Conservation (phyloP, 2,113 vertebrate genomes). For the Struthidea cinerea region DNA sequence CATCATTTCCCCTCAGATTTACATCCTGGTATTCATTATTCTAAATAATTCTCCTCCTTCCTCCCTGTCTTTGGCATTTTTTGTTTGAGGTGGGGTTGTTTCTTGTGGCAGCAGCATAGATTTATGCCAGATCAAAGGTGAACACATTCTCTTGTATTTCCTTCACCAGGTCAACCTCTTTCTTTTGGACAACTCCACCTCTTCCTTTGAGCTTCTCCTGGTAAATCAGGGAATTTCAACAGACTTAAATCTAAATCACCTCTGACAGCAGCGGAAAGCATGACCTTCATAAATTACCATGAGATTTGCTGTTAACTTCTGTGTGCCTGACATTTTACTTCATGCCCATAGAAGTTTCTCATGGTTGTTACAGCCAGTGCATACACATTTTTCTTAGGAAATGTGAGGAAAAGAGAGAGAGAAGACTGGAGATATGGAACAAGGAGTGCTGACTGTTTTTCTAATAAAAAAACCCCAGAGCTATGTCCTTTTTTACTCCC, state of each 20-base stretch:
- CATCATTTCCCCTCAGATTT: background rate
- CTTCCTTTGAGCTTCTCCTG: constrained; percentile 2
- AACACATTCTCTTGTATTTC: constrained; percentile 21
- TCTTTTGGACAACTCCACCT: constrained; percentile 16
- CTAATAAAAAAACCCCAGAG: background rate
- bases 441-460: background rate
- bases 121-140: background rate
- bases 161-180: constrained; percentile 8
- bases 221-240: background rate
- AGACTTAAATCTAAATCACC: background rate
- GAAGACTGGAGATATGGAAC: background rate
- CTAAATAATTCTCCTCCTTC: background rate
- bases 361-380: background rate
- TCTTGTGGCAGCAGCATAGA: constrained; percentile 9
- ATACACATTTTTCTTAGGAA: background rate
- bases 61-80: constrained; percentile 4
- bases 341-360: background rate
- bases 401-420: background rate
- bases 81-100: constrained; percentile 48
- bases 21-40: constrained; percentile 42
- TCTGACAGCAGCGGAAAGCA: background rate
- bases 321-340: background rate
- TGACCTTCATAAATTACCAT: background rate
- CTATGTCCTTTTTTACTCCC: background rate
- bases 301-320: background rate